These are phyloP conservation scores for Oreamnos americanus DNA, from an alignment of 2,113 vertebrate genomes.

Conservation along the genomic window DNA sequence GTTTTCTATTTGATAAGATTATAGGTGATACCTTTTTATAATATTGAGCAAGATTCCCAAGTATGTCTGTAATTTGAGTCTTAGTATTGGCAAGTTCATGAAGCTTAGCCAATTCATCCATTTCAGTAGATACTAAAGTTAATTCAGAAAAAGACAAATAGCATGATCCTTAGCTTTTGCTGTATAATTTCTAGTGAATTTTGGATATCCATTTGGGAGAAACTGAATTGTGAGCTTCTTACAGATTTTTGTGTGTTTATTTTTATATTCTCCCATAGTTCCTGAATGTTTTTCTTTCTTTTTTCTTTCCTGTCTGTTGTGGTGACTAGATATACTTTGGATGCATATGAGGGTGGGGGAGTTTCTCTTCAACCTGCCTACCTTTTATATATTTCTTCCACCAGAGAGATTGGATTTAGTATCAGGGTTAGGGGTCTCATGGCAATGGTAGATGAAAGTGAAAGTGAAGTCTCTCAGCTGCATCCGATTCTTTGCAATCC, in stretches of 20 bases:
- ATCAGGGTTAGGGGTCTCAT: neutral
- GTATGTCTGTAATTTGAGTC: neutral
- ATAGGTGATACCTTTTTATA: neutral
- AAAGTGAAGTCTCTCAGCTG: neutral
- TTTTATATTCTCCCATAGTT: neutral
- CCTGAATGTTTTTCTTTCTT: neutral
- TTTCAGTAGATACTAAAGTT: neutral
- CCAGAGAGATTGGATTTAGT: neutral
- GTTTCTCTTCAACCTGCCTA: neutral
- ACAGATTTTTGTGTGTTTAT: neutral
- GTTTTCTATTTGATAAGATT: neutral
- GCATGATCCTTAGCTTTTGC: neutral
- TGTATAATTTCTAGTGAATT: neutral
- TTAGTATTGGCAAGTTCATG: neutral
- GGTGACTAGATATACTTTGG: neutral
- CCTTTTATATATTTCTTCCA: neutral
- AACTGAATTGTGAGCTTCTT: neutral
- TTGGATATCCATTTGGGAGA: neutral
- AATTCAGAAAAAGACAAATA: neutral
- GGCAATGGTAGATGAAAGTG: neutral
- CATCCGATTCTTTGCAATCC: accelerated
- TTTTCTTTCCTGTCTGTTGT: neutral
- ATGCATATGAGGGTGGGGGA: neutral
- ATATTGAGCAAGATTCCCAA: neutral
- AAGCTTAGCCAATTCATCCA: neutral